Conservation (phyloP, 2,797 vertebrate species). For the Erpetoichthys calabaricus region DNA sequence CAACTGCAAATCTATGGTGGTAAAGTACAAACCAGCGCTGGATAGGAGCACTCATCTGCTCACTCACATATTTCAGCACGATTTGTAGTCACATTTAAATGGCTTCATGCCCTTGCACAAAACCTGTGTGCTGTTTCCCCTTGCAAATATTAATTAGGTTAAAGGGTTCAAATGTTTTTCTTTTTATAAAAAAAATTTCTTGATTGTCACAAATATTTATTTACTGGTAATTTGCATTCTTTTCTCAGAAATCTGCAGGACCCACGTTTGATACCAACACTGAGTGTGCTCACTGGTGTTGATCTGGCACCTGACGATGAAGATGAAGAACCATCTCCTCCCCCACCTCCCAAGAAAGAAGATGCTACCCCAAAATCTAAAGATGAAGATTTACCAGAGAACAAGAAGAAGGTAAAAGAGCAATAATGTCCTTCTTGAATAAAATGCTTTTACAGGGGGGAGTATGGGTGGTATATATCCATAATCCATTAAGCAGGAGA, state of each 20-base stretch:
- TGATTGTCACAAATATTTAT: background rate
- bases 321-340: constrained; percentile 60
- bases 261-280: constrained; percentile 79
- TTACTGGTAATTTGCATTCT: background rate
- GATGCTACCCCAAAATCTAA: constrained; percentile 60
- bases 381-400: constrained; percentile 79
- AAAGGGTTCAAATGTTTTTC: background rate
- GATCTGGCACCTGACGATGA: constrained; percentile 76
- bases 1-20: no score
- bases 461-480: no score
- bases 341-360: constrained; percentile 51
- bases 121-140: no score
- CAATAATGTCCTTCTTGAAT: background rate
- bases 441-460: no score
- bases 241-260: constrained; percentile 70
- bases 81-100: no score
- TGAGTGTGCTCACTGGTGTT: constrained; percentile 78
- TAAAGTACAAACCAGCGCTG: no score
- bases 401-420: constrained; percentile 65
- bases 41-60: no score
- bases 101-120: no score
- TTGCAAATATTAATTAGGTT: no score
- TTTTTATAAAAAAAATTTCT: background rate
- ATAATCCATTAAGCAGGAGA: background rate
- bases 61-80: no score